Percentiles rank a stretch among this genome's conserved stretches.
phyloP scores from a whole-genome alignment of 2,888 invertebrate species.

The Pasiphila rectangulata region DNA sequence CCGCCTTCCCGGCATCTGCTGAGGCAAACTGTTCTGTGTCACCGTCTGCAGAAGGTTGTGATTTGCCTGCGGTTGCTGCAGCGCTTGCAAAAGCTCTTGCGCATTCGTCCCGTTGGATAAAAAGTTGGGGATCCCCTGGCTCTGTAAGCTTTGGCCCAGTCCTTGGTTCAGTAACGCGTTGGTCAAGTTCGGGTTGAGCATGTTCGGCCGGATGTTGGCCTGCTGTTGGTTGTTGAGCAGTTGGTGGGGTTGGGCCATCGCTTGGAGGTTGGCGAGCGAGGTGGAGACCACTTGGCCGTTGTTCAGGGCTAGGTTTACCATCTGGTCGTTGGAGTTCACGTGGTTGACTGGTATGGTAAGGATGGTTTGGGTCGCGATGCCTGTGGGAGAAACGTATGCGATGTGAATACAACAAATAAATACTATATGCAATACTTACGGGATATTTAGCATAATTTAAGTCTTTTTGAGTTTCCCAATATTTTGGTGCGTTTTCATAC shows the following conservation, averaged over 20 bases:
- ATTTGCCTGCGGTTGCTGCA: conserved; percentile 75
- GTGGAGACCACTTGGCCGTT: conserved; percentile 93
- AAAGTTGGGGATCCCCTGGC: conserved; percentile 86
- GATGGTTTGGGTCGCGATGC: conserved; percentile 96
- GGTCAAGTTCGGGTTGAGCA: conserved; percentile 83
- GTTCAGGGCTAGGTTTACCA: conserved; percentile 90
- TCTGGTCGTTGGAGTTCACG: conserved; percentile 87
- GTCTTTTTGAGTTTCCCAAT: no score
- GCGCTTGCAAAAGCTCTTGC: conserved; percentile 87
- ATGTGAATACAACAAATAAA: background rate
- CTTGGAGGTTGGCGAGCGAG: conserved; percentile 89
- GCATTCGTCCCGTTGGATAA: conserved; percentile 86
- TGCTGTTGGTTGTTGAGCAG: conserved; percentile 80
- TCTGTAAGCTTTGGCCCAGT: conserved; percentile 67
- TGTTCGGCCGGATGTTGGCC: conserved; percentile 69
- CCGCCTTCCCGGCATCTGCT: conserved; percentile 75
- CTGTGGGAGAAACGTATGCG: conserved; percentile 72
- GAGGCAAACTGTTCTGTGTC: conserved; percentile 72
- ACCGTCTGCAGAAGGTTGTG: conserved; percentile 74
- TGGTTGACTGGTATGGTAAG: conserved; percentile 96
- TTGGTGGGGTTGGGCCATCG: conserved; percentile 87
- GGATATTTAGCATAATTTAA: no score
- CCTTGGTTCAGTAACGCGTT: conserved; percentile 85
- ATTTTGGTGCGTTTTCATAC: no score
- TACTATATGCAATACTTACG: no score